Conservation (phyloP, 2,797 vertebrate genomes). For the Falco cherrug region DNA sequence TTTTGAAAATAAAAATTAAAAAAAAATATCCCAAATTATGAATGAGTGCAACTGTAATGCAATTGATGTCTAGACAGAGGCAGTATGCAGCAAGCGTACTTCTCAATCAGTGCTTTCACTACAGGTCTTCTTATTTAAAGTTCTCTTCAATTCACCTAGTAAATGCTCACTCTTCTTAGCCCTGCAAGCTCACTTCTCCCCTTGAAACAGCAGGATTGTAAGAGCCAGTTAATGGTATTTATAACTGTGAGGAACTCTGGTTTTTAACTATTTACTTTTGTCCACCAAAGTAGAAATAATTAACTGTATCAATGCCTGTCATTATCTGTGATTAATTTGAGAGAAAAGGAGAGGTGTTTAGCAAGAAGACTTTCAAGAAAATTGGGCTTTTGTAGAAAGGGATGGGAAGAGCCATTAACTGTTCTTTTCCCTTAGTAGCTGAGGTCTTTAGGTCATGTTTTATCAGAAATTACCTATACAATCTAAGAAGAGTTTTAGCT, state of each 20-base stretch:
- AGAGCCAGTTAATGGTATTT: not conserved
- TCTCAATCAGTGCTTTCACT: not conserved
- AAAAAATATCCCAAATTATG: not conserved
- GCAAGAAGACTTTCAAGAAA: not conserved
- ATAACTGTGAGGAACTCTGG: not conserved
- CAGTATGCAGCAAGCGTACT: not conserved
- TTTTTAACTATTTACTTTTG: not conserved
- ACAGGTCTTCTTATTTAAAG: not conserved
- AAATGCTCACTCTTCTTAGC: not conserved
- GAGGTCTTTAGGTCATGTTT: not conserved
- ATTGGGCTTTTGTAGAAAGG: not conserved
- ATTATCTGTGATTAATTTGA: not conserved
- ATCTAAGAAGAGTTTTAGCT: not conserved
- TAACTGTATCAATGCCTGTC: not conserved
- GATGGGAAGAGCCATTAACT: not conserved
- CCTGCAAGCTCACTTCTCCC: not conserved
- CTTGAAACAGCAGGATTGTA: not conserved
- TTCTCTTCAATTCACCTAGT: not conserved
- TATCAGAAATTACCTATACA: not conserved
- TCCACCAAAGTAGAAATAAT: not conserved
- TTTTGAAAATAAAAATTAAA: not conserved
- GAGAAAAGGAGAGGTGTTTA: not conserved
- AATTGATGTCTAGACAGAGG: not conserved
- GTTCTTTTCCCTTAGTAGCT: not conserved
- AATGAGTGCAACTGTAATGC: not conserved